Evolutionary conservation across 2,797 vertebrate species (phyloP), one percentile per base, ranked within the genome.

Genomic region (Malurus splendens): DNA sequence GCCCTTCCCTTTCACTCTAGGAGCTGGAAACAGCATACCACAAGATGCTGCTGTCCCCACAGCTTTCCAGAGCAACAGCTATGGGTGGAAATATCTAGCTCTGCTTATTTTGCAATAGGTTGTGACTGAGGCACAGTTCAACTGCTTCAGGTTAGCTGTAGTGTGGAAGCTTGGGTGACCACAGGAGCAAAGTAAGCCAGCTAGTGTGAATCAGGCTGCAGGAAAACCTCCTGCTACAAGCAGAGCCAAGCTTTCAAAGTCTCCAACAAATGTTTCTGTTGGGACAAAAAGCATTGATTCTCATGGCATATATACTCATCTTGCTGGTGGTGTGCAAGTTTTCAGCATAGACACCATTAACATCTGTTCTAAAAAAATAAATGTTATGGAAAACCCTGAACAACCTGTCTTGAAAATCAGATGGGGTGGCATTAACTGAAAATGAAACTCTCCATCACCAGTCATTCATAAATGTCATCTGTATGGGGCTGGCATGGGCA

Each of bases 41-140:
- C 90, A 87, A 92, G 91, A 90, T 92, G 87, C 71, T 94, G 90
- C 89, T 89, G 36, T 89, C 80, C 80, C 32, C 77, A 57, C 4
- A 2, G 50, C 54, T 84, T 87, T 79, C 56, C 51, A 47, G 44
- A 59, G 39, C 27, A 74, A 54, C 16, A 60, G 5, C 61, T 67
- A 60, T 0, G 0, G 7, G 9, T 39, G 39, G 60, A 64, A 86
- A 79, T 57, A 56, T 23, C 28, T 6, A 56, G 19, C 67, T 73
- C 32, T 38, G 39, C 42, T 64, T 47, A 39, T 84, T 86, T 76
- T 64, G 56, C 80, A 84, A 1, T 36, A 22, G 52, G 19, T 32
- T 59, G 24, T 36, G 48, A 44, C 50, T 16, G 30, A 82, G 25
- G 48, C 30, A 45, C 0, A 0, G 22, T 6, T 65, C 59, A 56